phyloP scores from a whole-genome alignment of 2,888 invertebrate species.

The Aspidiotus rigidus region DNA sequence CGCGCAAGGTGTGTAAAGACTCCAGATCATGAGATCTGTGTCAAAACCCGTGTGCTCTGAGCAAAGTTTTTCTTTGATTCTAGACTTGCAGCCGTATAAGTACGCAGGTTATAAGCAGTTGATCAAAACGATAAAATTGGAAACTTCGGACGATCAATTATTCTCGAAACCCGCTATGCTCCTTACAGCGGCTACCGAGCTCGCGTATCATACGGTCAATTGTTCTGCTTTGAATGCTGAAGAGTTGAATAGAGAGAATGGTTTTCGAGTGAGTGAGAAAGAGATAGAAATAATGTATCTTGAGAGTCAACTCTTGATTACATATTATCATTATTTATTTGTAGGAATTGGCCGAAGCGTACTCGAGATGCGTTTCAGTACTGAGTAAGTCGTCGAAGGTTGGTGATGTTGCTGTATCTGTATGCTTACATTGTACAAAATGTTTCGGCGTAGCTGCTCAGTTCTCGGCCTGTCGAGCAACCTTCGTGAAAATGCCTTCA shows the following conservation, averaged over 20 bases:
- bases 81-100: constrained; percentile 76
- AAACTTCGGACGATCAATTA: constrained; percentile 83
- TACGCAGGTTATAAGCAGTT: constrained; percentile 98
- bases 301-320: not conserved
- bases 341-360: constrained; percentile 75
- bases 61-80: not conserved
- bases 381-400: constrained; percentile 68
- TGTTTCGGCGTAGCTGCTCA: constrained; percentile 94
- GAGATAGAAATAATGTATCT: not conserved
- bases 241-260: constrained; percentile 87
- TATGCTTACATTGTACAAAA: constrained; percentile 74
- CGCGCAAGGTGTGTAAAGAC: constrained; percentile 57
- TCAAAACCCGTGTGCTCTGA: not conserved
- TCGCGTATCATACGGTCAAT: constrained; percentile 91
- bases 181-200: constrained; percentile 82
- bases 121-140: constrained; percentile 86
- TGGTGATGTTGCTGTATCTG: constrained; percentile 73
- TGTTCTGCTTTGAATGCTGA: constrained; percentile 97
- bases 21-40: not conserved
- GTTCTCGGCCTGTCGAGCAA: constrained; percentile 81
- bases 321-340: not conserved
- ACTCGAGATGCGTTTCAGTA: constrained; percentile 87
- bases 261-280: constrained; percentile 58
- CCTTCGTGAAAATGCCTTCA: constrained; percentile 76
- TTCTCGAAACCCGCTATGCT: constrained; percentile 78